Percentiles rank a stretch among this genome's conserved stretches.
Conservation (phyloP, 2,797 vertebrate genomes). For the Silurus aristotelis region DNA sequence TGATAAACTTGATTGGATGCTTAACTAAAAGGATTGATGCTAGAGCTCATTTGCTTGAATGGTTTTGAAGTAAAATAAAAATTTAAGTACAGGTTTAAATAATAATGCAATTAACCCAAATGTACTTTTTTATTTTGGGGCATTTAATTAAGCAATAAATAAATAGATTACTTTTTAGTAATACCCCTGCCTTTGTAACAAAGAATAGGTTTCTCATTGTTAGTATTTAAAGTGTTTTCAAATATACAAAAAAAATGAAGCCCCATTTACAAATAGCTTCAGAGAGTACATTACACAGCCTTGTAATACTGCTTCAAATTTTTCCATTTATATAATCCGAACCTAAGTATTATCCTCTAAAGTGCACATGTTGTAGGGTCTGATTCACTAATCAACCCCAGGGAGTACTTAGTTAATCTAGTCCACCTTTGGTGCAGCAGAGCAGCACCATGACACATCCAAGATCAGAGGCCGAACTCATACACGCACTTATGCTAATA, state of each 20-base stretch:
- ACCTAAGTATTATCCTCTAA: neutral
- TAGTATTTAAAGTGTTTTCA: neutral
- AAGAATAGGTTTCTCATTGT: neutral
- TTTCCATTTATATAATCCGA: neutral
- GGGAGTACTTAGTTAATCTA: slow-evolving; percentile 41
- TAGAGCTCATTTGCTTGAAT: neutral
- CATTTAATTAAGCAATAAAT: neutral
- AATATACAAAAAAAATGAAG: no score
- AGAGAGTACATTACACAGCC: neutral
- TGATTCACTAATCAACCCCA: slow-evolving; percentile 17
- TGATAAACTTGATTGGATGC: neutral
- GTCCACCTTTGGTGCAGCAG: slow-evolving; percentile 41
- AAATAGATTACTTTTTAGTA: neutral
- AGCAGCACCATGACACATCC: slow-evolving; percentile 30
- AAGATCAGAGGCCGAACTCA: slow-evolving; percentile 46
- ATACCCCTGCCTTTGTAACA: neutral
- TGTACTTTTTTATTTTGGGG: neutral
- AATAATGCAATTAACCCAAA: neutral
- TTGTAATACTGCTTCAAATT: neutral
- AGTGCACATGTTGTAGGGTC: neutral
- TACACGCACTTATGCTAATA: slow-evolving; percentile 54
- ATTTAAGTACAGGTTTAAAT: neutral
- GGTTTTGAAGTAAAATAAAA: neutral
- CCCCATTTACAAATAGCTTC: neutral
- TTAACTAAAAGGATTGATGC: neutral